phyloP scores from a whole-genome alignment of 2,888 invertebrate species.

The Acanthacorydalis orientalis region DNA sequence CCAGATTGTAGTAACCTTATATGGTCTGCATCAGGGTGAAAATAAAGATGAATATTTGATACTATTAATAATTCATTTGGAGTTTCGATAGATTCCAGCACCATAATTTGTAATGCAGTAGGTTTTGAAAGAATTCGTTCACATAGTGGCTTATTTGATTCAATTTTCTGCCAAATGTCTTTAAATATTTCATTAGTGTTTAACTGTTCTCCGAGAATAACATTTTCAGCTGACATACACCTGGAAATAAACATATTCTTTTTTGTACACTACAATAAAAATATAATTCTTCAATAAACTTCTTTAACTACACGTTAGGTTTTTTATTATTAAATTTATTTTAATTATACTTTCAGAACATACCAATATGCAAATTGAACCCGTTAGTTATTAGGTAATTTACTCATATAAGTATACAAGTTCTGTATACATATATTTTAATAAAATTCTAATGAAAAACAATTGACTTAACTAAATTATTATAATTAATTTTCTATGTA shows the following conservation, averaged over 20 bases:
- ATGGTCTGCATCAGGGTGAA: constrained; percentile 81
- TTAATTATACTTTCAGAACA: too few relatives aligned
- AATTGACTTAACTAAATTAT: too few relatives aligned
- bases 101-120: constrained; percentile 42
- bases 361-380: too few relatives aligned
- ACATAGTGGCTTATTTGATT: constrained; percentile 33
- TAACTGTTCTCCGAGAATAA: constrained; percentile 39
- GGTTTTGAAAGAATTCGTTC: constrained; percentile 40
- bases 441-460: too few relatives aligned
- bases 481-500: too few relatives aligned
- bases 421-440: too few relatives aligned
- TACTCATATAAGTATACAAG: too few relatives aligned
- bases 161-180: constrained; percentile 37
- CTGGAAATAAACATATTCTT: not conserved
- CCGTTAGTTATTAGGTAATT: too few relatives aligned
- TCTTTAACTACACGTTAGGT: too few relatives aligned
- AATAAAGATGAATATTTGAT: constrained; percentile 87
- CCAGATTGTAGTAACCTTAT: constrained; percentile 75
- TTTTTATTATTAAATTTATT: too few relatives aligned
- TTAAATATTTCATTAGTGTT: constrained; percentile 31
- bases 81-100: constrained; percentile 38
- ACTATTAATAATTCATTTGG: constrained; percentile 38
- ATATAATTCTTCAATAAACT: too few relatives aligned
- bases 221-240: constrained; percentile 22
- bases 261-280: too few relatives aligned